Percentiles rank a stretch among this genome's conserved stretches.
phyloP scores from a whole-genome alignment of 2,797 vertebrate species.

The Linurgus olivaceus region DNA sequence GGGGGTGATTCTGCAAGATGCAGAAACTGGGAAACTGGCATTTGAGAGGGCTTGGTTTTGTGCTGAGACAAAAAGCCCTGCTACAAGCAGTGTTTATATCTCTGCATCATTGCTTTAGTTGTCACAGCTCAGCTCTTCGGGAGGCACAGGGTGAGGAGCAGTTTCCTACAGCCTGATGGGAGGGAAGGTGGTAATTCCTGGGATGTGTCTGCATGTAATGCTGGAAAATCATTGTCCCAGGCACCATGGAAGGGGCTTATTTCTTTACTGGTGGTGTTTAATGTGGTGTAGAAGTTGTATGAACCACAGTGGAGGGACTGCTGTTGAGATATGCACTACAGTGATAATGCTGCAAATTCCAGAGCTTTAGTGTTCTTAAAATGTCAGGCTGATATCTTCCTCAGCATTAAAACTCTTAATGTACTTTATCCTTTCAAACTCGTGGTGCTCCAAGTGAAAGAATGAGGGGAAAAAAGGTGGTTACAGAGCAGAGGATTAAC shows the following conservation, averaged over 20 bases:
- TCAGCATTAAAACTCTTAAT: slow-evolving; percentile 60
- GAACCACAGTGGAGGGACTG: background rate
- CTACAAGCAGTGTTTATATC: background rate
- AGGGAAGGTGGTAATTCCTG: background rate
- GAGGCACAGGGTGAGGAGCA: background rate
- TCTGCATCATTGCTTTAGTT: background rate
- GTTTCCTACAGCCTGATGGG: background rate
- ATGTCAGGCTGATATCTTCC: slow-evolving; percentile 63
- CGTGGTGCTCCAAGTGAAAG: background rate
- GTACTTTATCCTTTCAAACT: slow-evolving; percentile 60
- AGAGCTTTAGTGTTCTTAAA: slow-evolving; percentile 58
- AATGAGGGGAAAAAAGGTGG: background rate
- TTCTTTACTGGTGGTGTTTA: background rate
- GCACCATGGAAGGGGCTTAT: background rate
- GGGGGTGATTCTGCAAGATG: background rate
- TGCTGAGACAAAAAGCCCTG: background rate
- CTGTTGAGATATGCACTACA: slow-evolving; percentile 33
- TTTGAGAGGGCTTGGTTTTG: background rate
- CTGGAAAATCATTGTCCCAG: background rate
- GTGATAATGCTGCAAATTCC: slow-evolving; percentile 77
- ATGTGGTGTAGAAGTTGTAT: background rate
- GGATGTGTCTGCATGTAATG: background rate
- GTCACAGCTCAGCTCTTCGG: background rate
- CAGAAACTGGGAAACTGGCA: background rate
- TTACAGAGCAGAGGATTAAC: slow-evolving; percentile 11